phyloP scores from a whole-genome alignment of 2,888 invertebrate genomes.

The Autographa pulchrina region DNA sequence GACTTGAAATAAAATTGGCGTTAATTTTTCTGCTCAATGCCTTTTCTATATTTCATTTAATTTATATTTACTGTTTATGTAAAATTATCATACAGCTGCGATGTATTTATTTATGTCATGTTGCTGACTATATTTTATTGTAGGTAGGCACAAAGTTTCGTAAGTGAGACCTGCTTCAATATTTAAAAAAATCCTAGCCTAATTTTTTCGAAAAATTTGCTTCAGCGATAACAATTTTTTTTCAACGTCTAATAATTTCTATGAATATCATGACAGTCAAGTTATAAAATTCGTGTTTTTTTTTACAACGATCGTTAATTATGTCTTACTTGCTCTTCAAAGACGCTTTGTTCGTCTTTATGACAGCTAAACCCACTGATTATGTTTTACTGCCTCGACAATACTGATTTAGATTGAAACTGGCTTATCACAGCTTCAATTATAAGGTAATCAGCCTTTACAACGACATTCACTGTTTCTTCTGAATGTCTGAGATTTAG shows the following conservation, averaged over 20 bases:
- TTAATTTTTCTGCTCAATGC: slow-evolving; percentile 45
- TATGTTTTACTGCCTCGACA: background rate
- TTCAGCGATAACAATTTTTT: slow-evolving; percentile 15
- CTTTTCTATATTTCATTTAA: slow-evolving; percentile 23
- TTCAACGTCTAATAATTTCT: too few species aligned
- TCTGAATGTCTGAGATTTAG: background rate
- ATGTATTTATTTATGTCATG: slow-evolving; percentile 7
- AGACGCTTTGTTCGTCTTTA: background rate
- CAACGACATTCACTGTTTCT: background rate
- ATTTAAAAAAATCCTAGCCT: too few species aligned
- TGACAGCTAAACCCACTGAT: background rate
- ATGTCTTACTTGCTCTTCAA: background rate
- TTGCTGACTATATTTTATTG: slow-evolving; percentile 9
- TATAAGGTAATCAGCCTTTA: slow-evolving; percentile 1
- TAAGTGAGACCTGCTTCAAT: background rate
- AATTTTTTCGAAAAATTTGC: slow-evolving; percentile 7
- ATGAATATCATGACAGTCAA: too few species aligned
- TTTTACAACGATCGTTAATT: too few species aligned
- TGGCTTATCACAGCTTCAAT: background rate
- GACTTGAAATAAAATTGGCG: slow-evolving; percentile 51
- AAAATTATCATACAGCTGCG: slow-evolving; percentile 17
- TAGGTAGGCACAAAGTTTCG: background rate
- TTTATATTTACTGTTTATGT: slow-evolving; percentile 1
- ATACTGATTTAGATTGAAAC: background rate
- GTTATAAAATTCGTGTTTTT: too few species aligned